These are phyloP conservation scores for Bryconaethiops microstoma DNA, from an alignment of 2,797 vertebrate species.

Conservation along the genomic window DNA sequence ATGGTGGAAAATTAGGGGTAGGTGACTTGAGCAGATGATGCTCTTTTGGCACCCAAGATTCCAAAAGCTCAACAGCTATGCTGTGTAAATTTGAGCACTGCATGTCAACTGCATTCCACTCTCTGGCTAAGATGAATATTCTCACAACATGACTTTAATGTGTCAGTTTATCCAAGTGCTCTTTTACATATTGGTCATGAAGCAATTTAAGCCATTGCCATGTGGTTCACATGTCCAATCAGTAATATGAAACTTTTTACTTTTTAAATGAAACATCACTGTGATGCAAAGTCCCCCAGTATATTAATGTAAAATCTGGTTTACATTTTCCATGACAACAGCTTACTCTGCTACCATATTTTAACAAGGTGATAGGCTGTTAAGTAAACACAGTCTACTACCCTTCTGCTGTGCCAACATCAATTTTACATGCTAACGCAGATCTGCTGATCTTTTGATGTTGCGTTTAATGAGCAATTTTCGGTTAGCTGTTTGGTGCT, in stretches of 20 bases:
- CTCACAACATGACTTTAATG: conserved; percentile 8
- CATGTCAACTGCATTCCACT: conserved; percentile 7
- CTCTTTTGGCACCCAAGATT: conserved; percentile 56
- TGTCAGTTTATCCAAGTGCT: not conserved
- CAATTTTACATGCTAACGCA: conserved; percentile 50
- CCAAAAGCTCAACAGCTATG: conserved; percentile 54
- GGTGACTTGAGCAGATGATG: conserved; percentile 54
- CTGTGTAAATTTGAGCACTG: conserved; percentile 59
- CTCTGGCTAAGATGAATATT: not conserved
- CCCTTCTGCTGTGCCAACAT: conserved; percentile 39
- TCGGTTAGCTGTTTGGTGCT: conserved; percentile 59
- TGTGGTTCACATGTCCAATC: not conserved
- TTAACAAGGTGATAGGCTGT: conserved; percentile 63
- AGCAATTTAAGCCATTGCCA: not conserved
- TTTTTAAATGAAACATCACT: not conserved
- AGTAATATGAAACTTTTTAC: not conserved
- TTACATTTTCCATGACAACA: conserved; percentile 18
- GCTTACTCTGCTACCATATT: conserved; percentile 45
- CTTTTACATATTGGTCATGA: not conserved
- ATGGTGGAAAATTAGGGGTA: conserved; percentile 70
- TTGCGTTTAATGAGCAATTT: conserved; percentile 68
- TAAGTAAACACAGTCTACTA: conserved; percentile 54
- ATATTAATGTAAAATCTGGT: conserved; percentile 1
- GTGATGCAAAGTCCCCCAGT: not conserved
- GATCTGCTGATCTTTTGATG: conserved; percentile 66